Base-by-base conservation (phyloP, 2,888 invertebrate genomes). In the Prenolepis imparis region DNA sequence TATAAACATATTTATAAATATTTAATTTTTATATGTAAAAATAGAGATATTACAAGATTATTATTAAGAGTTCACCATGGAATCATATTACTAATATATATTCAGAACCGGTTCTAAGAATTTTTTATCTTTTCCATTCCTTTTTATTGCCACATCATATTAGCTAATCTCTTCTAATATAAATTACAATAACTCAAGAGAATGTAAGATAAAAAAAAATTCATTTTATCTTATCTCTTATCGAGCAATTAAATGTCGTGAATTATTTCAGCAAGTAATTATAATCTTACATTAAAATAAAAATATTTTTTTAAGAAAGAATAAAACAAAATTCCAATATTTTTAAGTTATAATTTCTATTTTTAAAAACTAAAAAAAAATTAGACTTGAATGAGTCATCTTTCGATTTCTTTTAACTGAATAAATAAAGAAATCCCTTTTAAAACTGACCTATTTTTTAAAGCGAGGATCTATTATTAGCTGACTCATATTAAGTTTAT, bases 21-120 rank as follows among this genome's bases (percentile, higher is more conserved):
- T 44, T 59, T n/a, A 73, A 28, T 1, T 21, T 28, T 59, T 73
- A 32, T 6, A 73, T 9, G 15, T 55, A 48, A 68, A 55, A 72
- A 57, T 1, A 5, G 11, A 18, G 0, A 4, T 8, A 4, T 9
- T 72, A 24, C 12, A 41, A 59, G 12, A 59, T 9, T 28, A 55
- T 21, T 70, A 21, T n/a, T 3, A 9, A 0, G 18, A 70, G 24
- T 28, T 32, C 2, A 21, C 15, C 5, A 24, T 24, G 18, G 24
- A 28, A 57, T 57, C 3, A 18, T 4, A 39, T 24, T 41, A 59
- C 9, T 41, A n/a, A n/a, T 28, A 28, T 28, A 28, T 59, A 32
- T 61, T 28, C 41, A 32, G 8, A 73, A 74, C 32, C 32, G 9
- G 6, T 74, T 74, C 28, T 6, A 61, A 15, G 6, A n/a, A 44